phyloP scores from a whole-genome alignment of 1,140 invertebrate species.

The Lanistes nyassanus region DNA sequence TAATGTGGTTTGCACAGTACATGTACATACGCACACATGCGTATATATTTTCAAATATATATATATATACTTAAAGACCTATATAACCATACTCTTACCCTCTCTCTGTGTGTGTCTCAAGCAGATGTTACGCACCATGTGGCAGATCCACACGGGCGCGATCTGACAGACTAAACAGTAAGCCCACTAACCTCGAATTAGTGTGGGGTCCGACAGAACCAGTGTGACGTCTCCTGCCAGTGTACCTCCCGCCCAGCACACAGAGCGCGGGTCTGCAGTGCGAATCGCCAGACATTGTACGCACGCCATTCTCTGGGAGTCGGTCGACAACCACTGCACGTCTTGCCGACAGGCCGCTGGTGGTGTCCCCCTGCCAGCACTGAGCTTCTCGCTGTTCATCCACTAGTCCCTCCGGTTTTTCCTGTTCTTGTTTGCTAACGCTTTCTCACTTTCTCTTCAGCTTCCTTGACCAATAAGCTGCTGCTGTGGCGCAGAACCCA shows the following conservation, averaged over 20 bases:
- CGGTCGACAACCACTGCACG: too few relatives aligned
- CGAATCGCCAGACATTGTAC: constrained; percentile 20
- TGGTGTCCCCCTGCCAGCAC: too few relatives aligned
- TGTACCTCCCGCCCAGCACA: constrained; percentile 20
- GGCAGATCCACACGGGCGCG: neutral
- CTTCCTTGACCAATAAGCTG: too few relatives aligned
- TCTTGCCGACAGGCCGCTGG: too few relatives aligned
- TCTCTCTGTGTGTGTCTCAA: neutral
- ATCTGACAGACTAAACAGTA: neutral
- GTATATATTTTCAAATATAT: neutral
- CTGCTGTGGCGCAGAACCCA: too few relatives aligned
- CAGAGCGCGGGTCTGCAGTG: constrained; percentile 18
- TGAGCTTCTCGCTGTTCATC: too few relatives aligned
- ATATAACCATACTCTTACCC: constrained; percentile 1
- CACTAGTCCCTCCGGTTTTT: too few relatives aligned
- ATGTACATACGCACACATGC: constrained; percentile 10
- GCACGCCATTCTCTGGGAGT: constrained; percentile 6
- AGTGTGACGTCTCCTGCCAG: constrained; percentile 10
- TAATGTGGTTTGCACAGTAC: neutral
- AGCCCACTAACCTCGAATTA: constrained; percentile 10
- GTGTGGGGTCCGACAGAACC: constrained; percentile 14
- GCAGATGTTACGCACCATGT: neutral
- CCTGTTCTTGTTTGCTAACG: too few relatives aligned
- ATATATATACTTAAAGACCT: neutral
- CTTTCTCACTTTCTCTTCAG: too few relatives aligned